Percentiles rank a stretch among this genome's conserved stretches.
phyloP scores from a whole-genome alignment of 2,113 vertebrate genomes.

The Saccopteryx bilineata region DNA sequence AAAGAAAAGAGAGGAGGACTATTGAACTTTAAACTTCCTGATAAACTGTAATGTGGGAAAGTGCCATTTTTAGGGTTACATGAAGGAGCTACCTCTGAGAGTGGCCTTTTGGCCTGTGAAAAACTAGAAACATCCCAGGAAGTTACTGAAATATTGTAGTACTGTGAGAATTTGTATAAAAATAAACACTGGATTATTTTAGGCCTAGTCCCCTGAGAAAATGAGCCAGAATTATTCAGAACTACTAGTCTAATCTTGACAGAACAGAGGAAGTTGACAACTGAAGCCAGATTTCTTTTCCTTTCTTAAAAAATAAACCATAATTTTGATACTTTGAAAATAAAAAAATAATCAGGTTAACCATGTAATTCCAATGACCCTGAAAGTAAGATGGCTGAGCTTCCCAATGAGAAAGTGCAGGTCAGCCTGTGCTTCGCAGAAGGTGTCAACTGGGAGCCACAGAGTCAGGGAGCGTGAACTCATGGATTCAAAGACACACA shows the following conservation, averaged over 20 bases:
- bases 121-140: slow-evolving; percentile 93
- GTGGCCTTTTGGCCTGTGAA: slow-evolving; percentile 90
- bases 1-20: slow-evolving; percentile 82
- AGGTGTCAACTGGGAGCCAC: slow-evolving; percentile 82
- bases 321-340: slow-evolving; percentile 82
- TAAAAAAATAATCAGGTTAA: slow-evolving; percentile 81
- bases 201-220: slow-evolving; percentile 89
- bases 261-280: slow-evolving; percentile 90
- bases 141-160: slow-evolving; percentile 90
- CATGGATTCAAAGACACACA: slow-evolving; percentile 45
- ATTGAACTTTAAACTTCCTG: slow-evolving; percentile 91
- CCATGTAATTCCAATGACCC: slow-evolving; percentile 75
- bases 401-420: slow-evolving; percentile 69
- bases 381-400: slow-evolving; percentile 69
- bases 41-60: slow-evolving; percentile 94
- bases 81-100: slow-evolving; percentile 94
- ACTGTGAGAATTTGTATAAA: slow-evolving; percentile 93
- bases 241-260: slow-evolving; percentile 88
- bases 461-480: slow-evolving; percentile 73
- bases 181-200: slow-evolving; percentile 95
- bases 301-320: slow-evolving; percentile 55
- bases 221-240: slow-evolving; percentile 88
- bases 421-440: slow-evolving; percentile 31
- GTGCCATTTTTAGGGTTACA: slow-evolving; percentile 93
- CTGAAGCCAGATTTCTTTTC: slow-evolving; percentile 84